Evolutionary conservation across 2,113 vertebrate species (phyloP).

Genomic region (Saguinus midas): DNA sequence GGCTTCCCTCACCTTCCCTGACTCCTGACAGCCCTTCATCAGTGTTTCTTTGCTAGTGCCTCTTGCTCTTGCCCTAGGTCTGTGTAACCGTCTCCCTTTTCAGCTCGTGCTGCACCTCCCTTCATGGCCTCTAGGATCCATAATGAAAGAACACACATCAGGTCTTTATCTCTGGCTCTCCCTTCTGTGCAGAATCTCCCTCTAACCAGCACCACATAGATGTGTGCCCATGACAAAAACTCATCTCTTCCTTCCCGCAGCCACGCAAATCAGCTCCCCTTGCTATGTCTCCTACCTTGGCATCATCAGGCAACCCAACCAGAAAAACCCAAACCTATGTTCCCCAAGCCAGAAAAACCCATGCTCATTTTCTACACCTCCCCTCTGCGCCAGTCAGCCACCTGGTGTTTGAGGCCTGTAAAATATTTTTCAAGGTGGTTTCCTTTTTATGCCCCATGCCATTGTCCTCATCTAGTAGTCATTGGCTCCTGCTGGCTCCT

Average conservation of each 20-base stretch:
- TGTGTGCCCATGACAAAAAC: background rate
- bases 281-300: background rate
- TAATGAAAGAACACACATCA: background rate
- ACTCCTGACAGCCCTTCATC: background rate
- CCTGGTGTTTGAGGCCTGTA: background rate
- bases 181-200: background rate
- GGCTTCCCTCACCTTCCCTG: background rate
- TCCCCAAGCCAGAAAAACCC: background rate
- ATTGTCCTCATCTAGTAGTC: background rate
- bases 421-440: background rate
- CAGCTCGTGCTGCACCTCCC: background rate
- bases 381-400: background rate
- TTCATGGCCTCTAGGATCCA: background rate
- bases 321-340: background rate
- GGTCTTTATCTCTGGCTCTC: background rate
- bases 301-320: background rate
- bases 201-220: background rate
- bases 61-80: background rate
- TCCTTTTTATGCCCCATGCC: fast-evolving
- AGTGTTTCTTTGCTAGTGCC: no score
- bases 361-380: background rate
- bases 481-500: background rate
- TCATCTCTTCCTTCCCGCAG: background rate
- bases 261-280: no score
- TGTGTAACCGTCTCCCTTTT: background rate